Conservation (phyloP, 2,113 vertebrate genomes). For the Malaclemys terrapin region DNA sequence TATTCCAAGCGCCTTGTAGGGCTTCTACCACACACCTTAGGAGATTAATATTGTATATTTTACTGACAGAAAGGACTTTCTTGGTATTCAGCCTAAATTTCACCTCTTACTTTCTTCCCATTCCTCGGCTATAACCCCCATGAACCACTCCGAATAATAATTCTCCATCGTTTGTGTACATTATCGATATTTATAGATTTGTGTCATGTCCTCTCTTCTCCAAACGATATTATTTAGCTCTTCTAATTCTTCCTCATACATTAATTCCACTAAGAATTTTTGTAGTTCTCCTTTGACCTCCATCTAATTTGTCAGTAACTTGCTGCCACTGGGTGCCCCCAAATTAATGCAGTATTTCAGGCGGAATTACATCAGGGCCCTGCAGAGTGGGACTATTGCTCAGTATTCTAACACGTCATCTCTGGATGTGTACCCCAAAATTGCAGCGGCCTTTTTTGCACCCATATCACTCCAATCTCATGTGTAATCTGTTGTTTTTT, state of each 20-base stretch:
- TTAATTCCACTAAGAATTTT: not conserved
- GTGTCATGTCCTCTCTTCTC: not conserved
- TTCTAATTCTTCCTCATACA: constrained; percentile 2
- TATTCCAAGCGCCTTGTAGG: not conserved
- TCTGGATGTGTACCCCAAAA: not conserved
- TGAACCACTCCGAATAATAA: not conserved
- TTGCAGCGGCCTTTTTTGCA: not conserved
- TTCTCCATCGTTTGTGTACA: not conserved
- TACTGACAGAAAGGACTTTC: not conserved
- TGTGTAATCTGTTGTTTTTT: not conserved
- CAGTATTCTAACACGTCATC: not conserved
- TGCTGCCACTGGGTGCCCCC: not conserved
- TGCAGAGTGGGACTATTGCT: not conserved
- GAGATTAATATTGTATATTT: not conserved
- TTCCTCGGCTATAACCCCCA: not conserved
- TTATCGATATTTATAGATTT: not conserved
- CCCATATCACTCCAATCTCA: not conserved
- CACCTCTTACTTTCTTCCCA: not conserved
- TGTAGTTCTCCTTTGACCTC: constrained; percentile 2
- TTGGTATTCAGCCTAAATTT: not conserved
- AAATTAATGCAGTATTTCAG: constrained; percentile 1
- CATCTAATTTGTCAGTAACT: not conserved
- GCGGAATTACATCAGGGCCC: not conserved
- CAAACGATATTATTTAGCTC: not conserved
- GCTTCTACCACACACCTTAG: not conserved